Conservation (phyloP, 2,888 invertebrate genomes). For the Patella ulyssiponensis region DNA sequence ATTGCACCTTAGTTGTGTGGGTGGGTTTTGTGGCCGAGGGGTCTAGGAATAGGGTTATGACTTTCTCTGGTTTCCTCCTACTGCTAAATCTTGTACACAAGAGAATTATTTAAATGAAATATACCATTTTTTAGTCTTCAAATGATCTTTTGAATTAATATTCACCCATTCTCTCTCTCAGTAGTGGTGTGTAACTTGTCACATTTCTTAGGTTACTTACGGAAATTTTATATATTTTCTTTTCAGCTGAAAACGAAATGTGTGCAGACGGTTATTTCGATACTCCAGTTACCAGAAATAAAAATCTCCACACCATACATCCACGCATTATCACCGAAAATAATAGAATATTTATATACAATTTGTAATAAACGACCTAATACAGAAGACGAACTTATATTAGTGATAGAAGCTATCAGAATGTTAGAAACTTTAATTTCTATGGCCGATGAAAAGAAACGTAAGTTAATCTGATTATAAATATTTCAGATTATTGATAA, state of each 20-base stretch:
- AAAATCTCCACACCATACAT: conserved; percentile 85
- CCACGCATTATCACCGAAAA: conserved; percentile 84
- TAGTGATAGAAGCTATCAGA: conserved; percentile 82
- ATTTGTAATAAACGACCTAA: conserved; percentile 78
- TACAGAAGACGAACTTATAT: conserved; percentile 80
- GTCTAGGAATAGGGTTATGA: too few species aligned
- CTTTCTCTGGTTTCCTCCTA: too few species aligned
- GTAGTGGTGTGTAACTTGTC: background rate
- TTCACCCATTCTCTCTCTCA: conserved; percentile 75
- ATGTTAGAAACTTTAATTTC: conserved; percentile 84
- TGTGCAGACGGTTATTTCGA: conserved; percentile 83
- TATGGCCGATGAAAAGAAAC: conserved; percentile 82
- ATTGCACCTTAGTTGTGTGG: too few species aligned
- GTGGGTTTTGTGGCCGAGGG: too few species aligned
- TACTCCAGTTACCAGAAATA: conserved; percentile 82
- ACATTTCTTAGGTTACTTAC: conserved; percentile 20
- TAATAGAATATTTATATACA: conserved; percentile 83
- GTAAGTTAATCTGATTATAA: conserved; percentile 76
- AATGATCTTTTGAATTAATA: background rate
- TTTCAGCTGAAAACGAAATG: conserved; percentile 82
- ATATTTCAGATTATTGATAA: too few species aligned
- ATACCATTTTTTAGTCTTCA: too few species aligned
- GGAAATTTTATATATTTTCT: conserved; percentile 18
- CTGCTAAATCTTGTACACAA: too few species aligned
- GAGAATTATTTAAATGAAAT: too few species aligned